Base-by-base conservation (phyloP, 2,888 invertebrate species). In the Sclerodermus sp. region DNA sequence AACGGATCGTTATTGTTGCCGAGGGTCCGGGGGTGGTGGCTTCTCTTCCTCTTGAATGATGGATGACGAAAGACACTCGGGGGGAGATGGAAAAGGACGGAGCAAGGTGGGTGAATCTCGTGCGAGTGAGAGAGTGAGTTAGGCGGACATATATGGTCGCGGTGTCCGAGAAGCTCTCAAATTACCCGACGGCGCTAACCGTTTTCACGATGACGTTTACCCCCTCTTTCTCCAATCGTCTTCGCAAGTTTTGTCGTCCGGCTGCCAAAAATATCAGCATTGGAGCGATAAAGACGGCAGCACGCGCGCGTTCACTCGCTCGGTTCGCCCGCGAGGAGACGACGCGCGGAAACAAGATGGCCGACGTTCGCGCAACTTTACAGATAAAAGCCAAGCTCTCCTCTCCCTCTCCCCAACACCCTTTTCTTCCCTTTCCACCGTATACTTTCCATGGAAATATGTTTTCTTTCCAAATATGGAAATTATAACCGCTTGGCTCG, bases 101-200 rank as follows among this genome's bases (percentile, higher is more conserved):
- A 50, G 49, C 45, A 59, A 66, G 57, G 65, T 51, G 64, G 44
- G 38, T 54, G 43, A 39, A 41, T 52, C 42, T 38, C 47, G 67
- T 60, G 65, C 55, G 64, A 73, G 67, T 42, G 67, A 72, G 74
- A 74, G 54, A 66, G 64, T 67, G 58, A 55, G 56, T 55, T 57
- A 63, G 68, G 71, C 74, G 77, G 77, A 77, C 77, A 77, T 77
- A 77, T 77, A 77, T 77, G 77, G 77, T 74, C 62, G 69, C 76
- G 68, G 72, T 68, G 67, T 69, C 71, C 60, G 71, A 66, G 65
- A 70, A 67, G 67, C 73, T 77, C 77, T 77, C 77, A 71, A 70
- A 71, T 77, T 77, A 77, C 77, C 61, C 57, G 61, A 60, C 70
- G 64, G 68, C 73, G 71, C 69, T 70, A 70, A 72, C 64, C 62